Conservation (phyloP, 2,113 vertebrate species). For the Carassius gibelio region DNA sequence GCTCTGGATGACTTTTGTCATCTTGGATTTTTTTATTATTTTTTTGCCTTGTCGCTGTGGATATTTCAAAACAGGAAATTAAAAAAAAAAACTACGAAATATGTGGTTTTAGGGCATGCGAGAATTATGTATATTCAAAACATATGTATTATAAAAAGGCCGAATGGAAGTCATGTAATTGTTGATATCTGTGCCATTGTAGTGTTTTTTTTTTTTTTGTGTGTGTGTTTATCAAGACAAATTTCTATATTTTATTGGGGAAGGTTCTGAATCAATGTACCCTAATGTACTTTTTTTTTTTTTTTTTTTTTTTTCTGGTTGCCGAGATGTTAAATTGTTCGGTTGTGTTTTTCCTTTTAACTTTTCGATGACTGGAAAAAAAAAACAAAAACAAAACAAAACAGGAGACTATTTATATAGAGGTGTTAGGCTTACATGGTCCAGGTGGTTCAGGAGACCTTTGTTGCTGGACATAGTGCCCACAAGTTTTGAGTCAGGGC, state of each 20-base stretch:
- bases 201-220: conserved; percentile 30
- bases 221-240: conserved; percentile 60
- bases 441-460: conserved; percentile 31
- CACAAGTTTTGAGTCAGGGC: conserved; percentile 18
- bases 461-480: conserved; percentile 41
- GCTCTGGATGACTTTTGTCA: conserved; percentile 24
- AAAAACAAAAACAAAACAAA: conserved; percentile 5
- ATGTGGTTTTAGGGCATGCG: conserved; percentile 67
- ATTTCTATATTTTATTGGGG: conserved; percentile 62
- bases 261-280: conserved; percentile 26
- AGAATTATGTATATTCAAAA: conserved; percentile 70
- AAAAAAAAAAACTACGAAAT: conserved; percentile 23
- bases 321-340: conserved; percentile 29
- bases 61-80: conserved; percentile 43
- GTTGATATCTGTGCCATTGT: conserved; percentile 73
- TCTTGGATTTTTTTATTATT: background rate
- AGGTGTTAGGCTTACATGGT: conserved; percentile 10
- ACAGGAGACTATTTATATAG: conserved; percentile 6
- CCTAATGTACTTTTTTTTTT: conserved; percentile 10
- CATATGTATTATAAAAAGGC: conserved; percentile 66
- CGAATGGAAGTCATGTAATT: conserved; percentile 72
- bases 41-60: conserved; percentile 19
- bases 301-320: background rate
- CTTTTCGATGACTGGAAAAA: conserved; percentile 38
- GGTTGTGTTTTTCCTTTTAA: conserved; percentile 29